phyloP scores from a whole-genome alignment of 1,140 invertebrate species.

The Musca vetustissima region DNA sequence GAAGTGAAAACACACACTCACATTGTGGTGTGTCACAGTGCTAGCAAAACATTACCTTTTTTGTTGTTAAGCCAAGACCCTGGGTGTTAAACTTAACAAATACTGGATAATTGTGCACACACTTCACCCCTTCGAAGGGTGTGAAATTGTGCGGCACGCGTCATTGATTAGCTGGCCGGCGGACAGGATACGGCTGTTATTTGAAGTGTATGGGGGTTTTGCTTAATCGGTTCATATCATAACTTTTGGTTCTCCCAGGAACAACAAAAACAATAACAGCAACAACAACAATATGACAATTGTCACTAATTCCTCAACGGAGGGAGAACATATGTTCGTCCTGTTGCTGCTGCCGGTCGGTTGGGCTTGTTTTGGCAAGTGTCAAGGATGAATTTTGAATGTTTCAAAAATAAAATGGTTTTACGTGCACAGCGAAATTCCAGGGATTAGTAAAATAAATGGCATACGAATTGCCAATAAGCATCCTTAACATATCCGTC shows the following conservation, averaged over 20 bases:
- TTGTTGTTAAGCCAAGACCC: too few species aligned
- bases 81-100: too few species aligned
- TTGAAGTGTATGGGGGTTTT: neutral
- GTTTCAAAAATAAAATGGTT: conserved; percentile 14
- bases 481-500: neutral
- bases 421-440: conserved; percentile 22
- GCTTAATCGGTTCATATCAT: neutral
- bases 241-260: too few species aligned
- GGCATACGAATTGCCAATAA: neutral
- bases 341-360: neutral
- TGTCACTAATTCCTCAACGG: conserved; percentile 30
- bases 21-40: too few species aligned
- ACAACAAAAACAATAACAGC: conserved; percentile 11
- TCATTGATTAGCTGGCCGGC: neutral
- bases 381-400: conserved; percentile 30
- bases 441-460: conserved; percentile 24
- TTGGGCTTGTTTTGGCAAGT: conserved; percentile 51
- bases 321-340: neutral
- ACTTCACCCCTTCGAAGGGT: conserved; percentile 35
- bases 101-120: conserved; percentile 8
- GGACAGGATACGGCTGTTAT: too few species aligned
- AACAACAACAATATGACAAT: conserved; percentile 55
- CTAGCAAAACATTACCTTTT: too few species aligned
- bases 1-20: too few species aligned
- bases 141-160: conserved; percentile 55